Base-by-base conservation (phyloP, 2,888 invertebrate genomes). In the Rhorus exstirpatorius region DNA sequence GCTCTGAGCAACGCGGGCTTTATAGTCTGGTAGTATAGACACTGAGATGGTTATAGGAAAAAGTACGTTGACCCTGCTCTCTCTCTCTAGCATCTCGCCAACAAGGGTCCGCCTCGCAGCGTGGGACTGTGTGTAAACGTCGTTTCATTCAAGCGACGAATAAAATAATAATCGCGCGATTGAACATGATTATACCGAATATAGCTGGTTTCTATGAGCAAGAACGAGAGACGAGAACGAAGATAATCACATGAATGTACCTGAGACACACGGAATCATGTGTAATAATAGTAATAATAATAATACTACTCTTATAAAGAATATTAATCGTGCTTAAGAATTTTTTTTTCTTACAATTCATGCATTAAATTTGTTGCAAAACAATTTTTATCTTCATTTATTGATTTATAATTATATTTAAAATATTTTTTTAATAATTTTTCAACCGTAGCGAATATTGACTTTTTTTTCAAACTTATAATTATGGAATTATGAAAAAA, bases 151-250 rank as follows among this genome's bases (percentile, higher is more conserved):
- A 76, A 71, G 63, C 76, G 49, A 71, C 58, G 76, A 81, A 81
- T 81, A 81, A 81, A 76, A 81, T 81, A 81, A 81, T 81, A 76
- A 60, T 81, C 65, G 41, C 63, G 24, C 71, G 80, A 81, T 81
- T 81, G 80, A 71, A 58, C 70, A 65, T 76, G 80, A 81, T 81
- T 81, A 71, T 46, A 81, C 76, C 71, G 65, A 81, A 81, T 81
- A 65, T 60, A 81, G 76, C 49, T 63, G 41, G 76, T 75, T 75
- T 80, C 70, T 75, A 80, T 70, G 38, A 75, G 4, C 10, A 3
- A 19, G 38, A 4, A 58, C 46, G 17, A 53, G 10, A 7, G 8
- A 17, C 19, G n/a, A 38, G 26, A 19, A n/a, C 8, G 46, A 46
- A 51, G 55, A 65, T 19, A 53, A 53, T 1, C n/a, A 49, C 4